phyloP scores from a whole-genome alignment of 2,888 invertebrate species.

The Odontocolon sp. region DNA sequence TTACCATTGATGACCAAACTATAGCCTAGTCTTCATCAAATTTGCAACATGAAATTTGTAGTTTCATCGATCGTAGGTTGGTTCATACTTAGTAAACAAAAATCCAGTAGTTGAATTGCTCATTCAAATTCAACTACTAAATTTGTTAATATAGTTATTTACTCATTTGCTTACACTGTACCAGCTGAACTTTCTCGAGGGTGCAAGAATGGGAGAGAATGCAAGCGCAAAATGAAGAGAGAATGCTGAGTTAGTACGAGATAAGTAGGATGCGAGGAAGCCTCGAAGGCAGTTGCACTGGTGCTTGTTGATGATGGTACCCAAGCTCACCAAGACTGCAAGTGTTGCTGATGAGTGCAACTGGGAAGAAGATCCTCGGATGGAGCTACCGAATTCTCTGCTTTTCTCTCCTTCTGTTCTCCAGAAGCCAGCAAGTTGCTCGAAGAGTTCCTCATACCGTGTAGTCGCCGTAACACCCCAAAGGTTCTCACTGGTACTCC shows the following conservation, averaged over 20 bases:
- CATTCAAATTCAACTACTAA: too few relatives aligned
- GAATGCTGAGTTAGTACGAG: neutral
- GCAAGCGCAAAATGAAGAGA: neutral
- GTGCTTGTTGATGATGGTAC: neutral
- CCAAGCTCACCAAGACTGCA: neutral
- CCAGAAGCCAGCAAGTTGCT: slow-evolving; percentile 32
- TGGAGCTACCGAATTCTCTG: neutral
- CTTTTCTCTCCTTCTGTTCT: neutral
- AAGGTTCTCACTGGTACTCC: slow-evolving; percentile 4
- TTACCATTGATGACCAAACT: too few relatives aligned
- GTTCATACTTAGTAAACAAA: too few relatives aligned
- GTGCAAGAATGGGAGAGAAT: neutral
- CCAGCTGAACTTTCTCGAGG: neutral
- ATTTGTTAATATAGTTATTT: too few relatives aligned
- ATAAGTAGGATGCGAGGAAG: slow-evolving; percentile 6
- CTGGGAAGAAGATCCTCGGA: neutral
- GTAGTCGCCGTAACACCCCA: neutral
- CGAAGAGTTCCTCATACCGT: slow-evolving; percentile 29
- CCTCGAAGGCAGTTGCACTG: neutral
- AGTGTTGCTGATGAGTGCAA: neutral
- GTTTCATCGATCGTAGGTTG: too few relatives aligned
- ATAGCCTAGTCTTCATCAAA: too few relatives aligned
- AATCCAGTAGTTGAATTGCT: too few relatives aligned
- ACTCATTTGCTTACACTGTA: neutral
- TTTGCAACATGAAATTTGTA: too few relatives aligned